Evolutionary conservation across 1,140 invertebrate species (phyloP).

Genomic region (Pachyrhynchus sulphureomaculatus): DNA sequence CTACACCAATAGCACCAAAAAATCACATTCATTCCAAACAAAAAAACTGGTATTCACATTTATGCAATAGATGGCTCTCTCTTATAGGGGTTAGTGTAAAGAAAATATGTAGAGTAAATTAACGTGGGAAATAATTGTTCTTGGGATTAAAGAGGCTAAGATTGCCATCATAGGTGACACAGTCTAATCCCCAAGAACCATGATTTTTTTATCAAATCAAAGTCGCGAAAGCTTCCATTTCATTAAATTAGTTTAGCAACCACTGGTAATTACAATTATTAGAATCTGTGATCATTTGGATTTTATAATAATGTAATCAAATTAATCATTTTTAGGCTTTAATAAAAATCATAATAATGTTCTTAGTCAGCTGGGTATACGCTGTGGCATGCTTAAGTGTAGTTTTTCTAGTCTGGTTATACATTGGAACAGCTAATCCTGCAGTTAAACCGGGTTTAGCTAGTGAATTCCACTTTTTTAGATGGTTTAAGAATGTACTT

Average conservation of each 20-base stretch:
- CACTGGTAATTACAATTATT: too few relatives aligned
- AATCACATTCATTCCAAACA: constrained; percentile 81
- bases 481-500: constrained; percentile 76
- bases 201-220: too few relatives aligned
- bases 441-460: constrained; percentile 90
- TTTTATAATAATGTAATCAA: too few relatives aligned
- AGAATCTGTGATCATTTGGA: too few relatives aligned
- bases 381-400: constrained; percentile 78
- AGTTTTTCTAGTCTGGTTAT: constrained; percentile 86
- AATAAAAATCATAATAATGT: constrained; percentile 88
- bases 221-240: too few relatives aligned
- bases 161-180: too few relatives aligned
- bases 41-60: constrained; percentile 89
- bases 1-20: constrained; percentile 56
- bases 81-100: constrained; percentile 75
- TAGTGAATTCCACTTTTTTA: constrained; percentile 83
- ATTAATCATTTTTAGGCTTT: constrained; percentile 72
- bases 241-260: too few relatives aligned
- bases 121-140: background rate
- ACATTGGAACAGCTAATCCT: constrained; percentile 91
- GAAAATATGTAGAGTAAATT: background rate
- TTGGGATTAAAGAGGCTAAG: too few relatives aligned
- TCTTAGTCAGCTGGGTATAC: constrained; percentile 90
- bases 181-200: too few relatives aligned
- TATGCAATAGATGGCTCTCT: constrained; percentile 92